These are phyloP conservation scores for Ridgeia piscesae DNA, from an alignment of 1,140 invertebrate genomes.

Conservation along the genomic window DNA sequence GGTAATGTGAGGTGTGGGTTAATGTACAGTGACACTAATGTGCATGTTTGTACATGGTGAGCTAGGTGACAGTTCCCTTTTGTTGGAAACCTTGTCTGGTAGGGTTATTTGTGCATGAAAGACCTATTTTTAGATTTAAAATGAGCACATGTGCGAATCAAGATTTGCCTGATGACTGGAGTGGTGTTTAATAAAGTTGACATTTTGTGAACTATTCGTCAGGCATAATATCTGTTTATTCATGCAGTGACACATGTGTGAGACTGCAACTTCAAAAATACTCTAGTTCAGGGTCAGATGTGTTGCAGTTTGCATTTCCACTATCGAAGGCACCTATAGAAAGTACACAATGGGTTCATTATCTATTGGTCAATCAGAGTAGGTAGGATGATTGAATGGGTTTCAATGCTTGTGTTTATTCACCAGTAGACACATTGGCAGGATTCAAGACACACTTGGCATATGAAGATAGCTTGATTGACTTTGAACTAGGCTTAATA, in stretches of 20 bases:
- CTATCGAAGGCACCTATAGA: not conserved
- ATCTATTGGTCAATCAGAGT: not conserved
- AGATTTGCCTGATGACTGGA: not conserved
- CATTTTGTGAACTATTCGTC: not conserved
- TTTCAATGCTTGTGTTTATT: not conserved
- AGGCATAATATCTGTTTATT: not conserved
- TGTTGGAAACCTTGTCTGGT: not conserved
- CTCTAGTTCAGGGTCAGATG: not conserved
- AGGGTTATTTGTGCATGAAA: not conserved
- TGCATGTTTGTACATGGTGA: too few relatives aligned
- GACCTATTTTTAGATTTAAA: not conserved
- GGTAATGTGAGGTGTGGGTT: too few relatives aligned
- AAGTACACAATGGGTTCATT: not conserved
- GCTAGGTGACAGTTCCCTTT: too few relatives aligned
- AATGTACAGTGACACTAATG: too few relatives aligned
- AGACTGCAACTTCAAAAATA: not conserved
- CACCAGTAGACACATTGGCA: not conserved
- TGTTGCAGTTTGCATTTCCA: constrained; percentile 1
- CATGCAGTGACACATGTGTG: not conserved
- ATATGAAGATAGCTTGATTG: not conserved
- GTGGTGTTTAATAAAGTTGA: not conserved
- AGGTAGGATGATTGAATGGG: not conserved
- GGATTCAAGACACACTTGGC: not conserved
- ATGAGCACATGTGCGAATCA: not conserved
- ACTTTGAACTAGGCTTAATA: not conserved